These are phyloP conservation scores for Coracopsis vasa DNA, from an alignment of 2,113 vertebrate genomes.

Conservation along the genomic window DNA sequence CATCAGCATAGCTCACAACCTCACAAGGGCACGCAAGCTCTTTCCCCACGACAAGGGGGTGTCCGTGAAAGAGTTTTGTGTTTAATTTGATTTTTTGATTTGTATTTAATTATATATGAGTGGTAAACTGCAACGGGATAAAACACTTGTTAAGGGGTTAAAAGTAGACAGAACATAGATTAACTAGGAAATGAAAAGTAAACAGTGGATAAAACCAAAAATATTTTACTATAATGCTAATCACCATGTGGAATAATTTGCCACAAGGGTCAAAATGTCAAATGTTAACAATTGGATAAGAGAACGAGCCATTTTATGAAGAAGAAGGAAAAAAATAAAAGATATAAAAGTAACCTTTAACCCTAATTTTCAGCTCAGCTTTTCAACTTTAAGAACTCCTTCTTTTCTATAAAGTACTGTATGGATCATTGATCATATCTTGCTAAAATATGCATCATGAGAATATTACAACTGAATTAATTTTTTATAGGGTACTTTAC, in stretches of 20 bases:
- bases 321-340: not conserved
- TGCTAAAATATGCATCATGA: not conserved
- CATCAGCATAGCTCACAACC: too few relatives aligned
- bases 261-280: not conserved
- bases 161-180: not conserved
- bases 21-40: too few relatives aligned
- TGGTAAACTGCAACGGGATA: not conserved
- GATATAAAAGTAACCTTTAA: not conserved
- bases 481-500: not conserved
- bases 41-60: too few relatives aligned
- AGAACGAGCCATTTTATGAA: not conserved
- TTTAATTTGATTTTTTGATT: too few relatives aligned
- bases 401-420: not conserved
- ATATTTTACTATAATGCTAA: not conserved
- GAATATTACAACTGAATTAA: not conserved
- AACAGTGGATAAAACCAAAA: not conserved
- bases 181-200: conserved; percentile 9
- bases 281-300: not conserved
- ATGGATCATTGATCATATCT: not conserved
- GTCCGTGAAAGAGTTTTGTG: too few relatives aligned
- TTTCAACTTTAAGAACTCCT: not conserved
- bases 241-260: not conserved
- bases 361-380: not conserved
- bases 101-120: not conserved
- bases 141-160: not conserved